Evolutionary conservation across 1,140 invertebrate species (phyloP).

Genomic region (Penaeus vannamei): DNA sequence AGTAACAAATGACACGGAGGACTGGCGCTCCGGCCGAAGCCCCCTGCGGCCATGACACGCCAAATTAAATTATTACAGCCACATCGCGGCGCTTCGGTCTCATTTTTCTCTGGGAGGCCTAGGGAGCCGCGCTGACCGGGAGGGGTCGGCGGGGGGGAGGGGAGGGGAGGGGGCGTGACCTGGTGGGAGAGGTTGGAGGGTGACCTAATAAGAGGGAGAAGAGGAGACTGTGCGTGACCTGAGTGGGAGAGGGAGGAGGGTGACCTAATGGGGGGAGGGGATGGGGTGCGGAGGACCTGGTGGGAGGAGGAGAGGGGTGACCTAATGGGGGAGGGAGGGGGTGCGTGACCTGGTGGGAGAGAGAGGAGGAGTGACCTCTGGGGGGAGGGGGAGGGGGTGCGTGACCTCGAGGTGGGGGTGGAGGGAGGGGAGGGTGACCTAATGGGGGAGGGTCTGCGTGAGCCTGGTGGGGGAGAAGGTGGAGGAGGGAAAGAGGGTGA

Average conservation of each 20-base stretch:
- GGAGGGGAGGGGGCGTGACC: neutral
- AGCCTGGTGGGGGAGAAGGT: neutral
- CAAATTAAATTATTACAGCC: slow-evolving; percentile 25
- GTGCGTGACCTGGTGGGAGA: no score
- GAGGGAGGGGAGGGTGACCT: neutral
- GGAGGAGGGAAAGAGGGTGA: neutral
- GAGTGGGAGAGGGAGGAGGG: no score
- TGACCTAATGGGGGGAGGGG: no score
- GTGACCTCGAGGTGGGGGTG: neutral
- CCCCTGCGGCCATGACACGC: slow-evolving; percentile 8
- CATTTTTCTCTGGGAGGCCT: neutral
- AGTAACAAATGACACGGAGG: slow-evolving; percentile 10
- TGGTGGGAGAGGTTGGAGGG: no score
- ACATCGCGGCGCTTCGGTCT: neutral
- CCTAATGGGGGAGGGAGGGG: no score
- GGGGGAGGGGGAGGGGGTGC: neutral
- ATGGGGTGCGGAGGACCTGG: neutral
- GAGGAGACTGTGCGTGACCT: neutral
- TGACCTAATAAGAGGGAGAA: neutral
- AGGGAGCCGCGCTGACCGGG: neutral
- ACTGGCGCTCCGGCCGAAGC: neutral
- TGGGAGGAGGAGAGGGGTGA: neutral
- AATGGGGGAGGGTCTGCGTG: neutral
- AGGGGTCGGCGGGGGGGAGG: neutral
- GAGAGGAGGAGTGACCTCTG: neutral